A percentile compares a stretch with the other conserved stretches of the same genome.
Conservation (phyloP, 2,888 invertebrate species). For the Philopedon plagiatum region DNA sequence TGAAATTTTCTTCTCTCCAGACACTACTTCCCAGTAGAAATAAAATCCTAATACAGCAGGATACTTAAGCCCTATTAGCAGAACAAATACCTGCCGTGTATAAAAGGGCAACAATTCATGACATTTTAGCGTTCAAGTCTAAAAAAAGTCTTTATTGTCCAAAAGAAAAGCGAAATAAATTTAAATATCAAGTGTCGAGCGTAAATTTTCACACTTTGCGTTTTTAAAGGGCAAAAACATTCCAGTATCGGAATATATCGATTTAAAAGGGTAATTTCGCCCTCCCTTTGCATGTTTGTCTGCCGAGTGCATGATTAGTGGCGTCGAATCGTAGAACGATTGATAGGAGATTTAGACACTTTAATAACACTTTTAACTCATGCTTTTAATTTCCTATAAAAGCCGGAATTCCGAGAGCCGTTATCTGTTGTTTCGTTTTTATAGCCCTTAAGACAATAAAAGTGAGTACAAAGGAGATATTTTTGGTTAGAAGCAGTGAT, state of each 20-base stretch:
- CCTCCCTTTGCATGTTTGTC: constrained; percentile 48
- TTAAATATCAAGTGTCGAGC: constrained; percentile 35
- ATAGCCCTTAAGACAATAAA: background rate
- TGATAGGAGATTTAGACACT: constrained; percentile 45
- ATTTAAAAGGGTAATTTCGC: constrained; percentile 48
- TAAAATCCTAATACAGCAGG: too few relatives aligned
- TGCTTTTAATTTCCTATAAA: constrained; percentile 39
- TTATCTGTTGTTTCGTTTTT: constrained; percentile 24
- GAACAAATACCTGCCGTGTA: too few relatives aligned
- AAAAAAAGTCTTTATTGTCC: constrained; percentile 4
- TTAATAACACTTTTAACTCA: constrained; percentile 47
- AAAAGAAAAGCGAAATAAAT: constrained; percentile 28
- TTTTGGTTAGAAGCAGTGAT: background rate
- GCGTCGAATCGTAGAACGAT: constrained; percentile 39
- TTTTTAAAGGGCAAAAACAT: constrained; percentile 44
- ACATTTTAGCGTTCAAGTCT: too few relatives aligned
- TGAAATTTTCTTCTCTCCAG: too few relatives aligned
- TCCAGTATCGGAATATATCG: constrained; percentile 45
- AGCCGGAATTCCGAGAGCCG: constrained; percentile 17
- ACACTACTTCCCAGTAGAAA: too few relatives aligned
- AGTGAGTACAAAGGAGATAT: background rate
- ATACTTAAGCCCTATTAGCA: too few relatives aligned
- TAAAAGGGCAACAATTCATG: too few relatives aligned
- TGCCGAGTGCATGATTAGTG: constrained; percentile 42
- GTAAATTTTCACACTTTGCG: constrained; percentile 37